Base-by-base conservation (phyloP, 2,113 vertebrate genomes). In the Vimba vimba region DNA sequence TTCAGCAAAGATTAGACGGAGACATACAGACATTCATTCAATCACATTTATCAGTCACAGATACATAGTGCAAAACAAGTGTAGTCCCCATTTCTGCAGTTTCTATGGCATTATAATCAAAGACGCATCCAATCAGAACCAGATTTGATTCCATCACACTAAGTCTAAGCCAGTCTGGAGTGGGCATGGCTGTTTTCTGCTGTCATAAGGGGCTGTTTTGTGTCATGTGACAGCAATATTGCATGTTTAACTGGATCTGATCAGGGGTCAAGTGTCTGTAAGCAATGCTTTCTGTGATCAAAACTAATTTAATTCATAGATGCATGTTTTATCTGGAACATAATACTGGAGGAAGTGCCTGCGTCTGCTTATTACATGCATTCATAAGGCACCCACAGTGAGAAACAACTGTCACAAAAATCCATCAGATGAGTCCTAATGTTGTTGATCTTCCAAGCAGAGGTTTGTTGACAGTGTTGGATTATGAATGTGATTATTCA, bases 1-100 rank as follows among this genome's bases (percentile, higher is more conserved):
- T 64, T 80, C 79, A 80, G 59, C 36, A 47, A 60, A 39, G 33
- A 39, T n/a, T 2, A 64, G 15, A 69, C 45, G 10, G 79, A 47
- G 47, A 73, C 71, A 81, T 52, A 82, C 15, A 66, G 23, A 45
- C 79, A 50, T 68, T 50, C 79, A n/a, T 21, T 79, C 36, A 52
- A 4, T 82, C 45, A 50, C 43, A 82, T 50, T 52, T 69, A 82
- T 52, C 43, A 82, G 62, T 55, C 47, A 55, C 47, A 11, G 47
- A 19, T 77, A 52, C 50, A 25, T 43, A 75, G 73, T 75, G 73
- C 50, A 77, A 82, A 50, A 52, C 43, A 60, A 2, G 27, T 33
- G 21, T 11, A 21, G 17, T 12, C 47, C 52, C 27, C 10, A 64
- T 45, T 12, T 66, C 6, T 81, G 39, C 39, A 66, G 60, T 68